phyloP scores from a whole-genome alignment of 2,113 vertebrate species.

The Thermophis baileyi region DNA sequence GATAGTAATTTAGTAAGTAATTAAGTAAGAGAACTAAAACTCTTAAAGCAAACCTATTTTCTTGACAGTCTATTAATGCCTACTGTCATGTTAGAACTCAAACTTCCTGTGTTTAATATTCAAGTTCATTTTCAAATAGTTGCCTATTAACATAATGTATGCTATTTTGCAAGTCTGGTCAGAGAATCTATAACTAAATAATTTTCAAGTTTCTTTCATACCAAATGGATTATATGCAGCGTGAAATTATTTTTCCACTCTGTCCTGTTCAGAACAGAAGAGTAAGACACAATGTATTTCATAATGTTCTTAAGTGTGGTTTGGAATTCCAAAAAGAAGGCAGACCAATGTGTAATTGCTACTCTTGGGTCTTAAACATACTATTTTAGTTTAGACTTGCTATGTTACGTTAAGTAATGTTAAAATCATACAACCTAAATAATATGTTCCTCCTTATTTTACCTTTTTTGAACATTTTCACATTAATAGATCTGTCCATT shows the following conservation, averaged over 20 bases:
- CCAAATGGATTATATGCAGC: conserved; percentile 77
- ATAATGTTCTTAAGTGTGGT: conserved; percentile 56
- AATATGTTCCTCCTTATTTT: conserved; percentile 35
- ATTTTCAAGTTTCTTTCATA: conserved; percentile 81
- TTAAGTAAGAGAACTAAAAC: conserved; percentile 21
- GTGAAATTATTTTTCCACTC: conserved; percentile 77
- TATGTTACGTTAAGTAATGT: conserved; percentile 30
- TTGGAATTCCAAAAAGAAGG: conserved; percentile 53
- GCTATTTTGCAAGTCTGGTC: conserved; percentile 76
- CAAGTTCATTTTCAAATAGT: conserved; percentile 77
- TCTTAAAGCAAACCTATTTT: conserved; percentile 64
- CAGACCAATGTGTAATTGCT: conserved; percentile 42
- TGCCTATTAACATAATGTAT: conserved; percentile 78
- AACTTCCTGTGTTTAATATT: conserved; percentile 75
- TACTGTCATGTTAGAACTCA: conserved; percentile 68
- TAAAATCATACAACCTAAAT: conserved; percentile 32
- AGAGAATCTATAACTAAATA: conserved; percentile 80
- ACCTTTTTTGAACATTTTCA: conserved; percentile 73
- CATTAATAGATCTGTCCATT: conserved; percentile 67
- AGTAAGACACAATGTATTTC: conserved; percentile 52
- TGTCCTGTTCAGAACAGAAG: conserved; percentile 58
- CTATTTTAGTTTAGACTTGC: conserved; percentile 45
- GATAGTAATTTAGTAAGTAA: conserved; percentile 10
- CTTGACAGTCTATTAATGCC: conserved; percentile 41
- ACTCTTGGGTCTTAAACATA: conserved; percentile 62